Evolutionary conservation across 2,888 invertebrate genomes (phyloP).

Genomic region (Sussaba pulchella): DNA sequence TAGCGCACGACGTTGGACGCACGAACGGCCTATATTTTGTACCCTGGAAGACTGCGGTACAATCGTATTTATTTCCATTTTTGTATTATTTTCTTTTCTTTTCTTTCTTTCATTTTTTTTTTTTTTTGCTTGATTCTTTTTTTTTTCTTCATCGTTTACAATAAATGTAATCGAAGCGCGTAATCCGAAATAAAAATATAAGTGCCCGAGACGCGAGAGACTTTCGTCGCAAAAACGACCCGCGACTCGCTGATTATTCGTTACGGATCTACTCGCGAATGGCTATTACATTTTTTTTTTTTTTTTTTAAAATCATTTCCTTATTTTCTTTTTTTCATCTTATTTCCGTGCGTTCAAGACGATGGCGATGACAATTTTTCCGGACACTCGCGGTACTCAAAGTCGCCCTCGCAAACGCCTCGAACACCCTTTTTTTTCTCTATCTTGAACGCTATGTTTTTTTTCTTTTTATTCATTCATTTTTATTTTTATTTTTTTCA

Average conservation of each 20-base stretch:
- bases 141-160: conserved; percentile 47
- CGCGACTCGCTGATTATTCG: conserved; percentile 50
- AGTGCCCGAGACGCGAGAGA: conserved; percentile 51
- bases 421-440: conserved; percentile 62
- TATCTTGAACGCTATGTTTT: conserved; percentile 57
- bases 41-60: conserved; percentile 79
- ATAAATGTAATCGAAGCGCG: conserved; percentile 55
- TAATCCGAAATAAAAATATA: conserved; percentile 54
- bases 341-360: conserved; percentile 64
- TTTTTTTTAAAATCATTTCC: too few species aligned
- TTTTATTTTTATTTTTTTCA: too few species aligned
- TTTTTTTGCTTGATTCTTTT: too few species aligned
- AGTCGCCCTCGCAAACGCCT: conserved; percentile 41
- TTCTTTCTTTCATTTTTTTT: conserved; percentile 36
- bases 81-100: conserved; percentile 49
- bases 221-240: conserved; percentile 42
- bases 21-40: conserved; percentile 72
- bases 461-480: conserved; percentile 68
- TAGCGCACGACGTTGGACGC: conserved; percentile 72
- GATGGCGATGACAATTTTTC: conserved; percentile 38
- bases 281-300: conserved; percentile 48
- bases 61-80: conserved; percentile 68
- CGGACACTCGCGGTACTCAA: conserved; percentile 15
- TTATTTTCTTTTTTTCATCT: conserved; percentile 30
- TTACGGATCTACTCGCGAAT: conserved; percentile 51